Evolutionary conservation across 2,797 vertebrate genomes (phyloP), one percentile per base, ranked within the genome.

Genomic region (Craterocephalus amniculus): DNA sequence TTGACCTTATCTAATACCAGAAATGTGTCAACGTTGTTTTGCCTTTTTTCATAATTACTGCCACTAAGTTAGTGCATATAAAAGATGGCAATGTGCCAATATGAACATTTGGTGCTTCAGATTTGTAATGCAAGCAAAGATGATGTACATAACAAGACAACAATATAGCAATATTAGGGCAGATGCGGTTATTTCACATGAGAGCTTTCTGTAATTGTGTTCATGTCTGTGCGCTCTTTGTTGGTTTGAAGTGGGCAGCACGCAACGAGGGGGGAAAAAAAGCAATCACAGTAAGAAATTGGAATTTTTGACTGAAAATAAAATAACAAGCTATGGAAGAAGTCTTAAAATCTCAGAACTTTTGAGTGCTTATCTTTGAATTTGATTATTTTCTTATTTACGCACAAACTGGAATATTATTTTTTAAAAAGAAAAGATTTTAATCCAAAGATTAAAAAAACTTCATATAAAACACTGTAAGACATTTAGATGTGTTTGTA

Each of bases 1-100:
- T 72, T 80, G 31, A 72, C 60, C 36, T 51, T 26, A 58, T 34
- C 63, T 24, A 34, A 65, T 13, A 31, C 40, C 18, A 32, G 8
- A 45, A 43, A 24, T 57, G 20, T 61, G 45, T 43, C 18, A n/a
- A 7, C 24, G 1, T 11, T 61, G 45, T 18, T 45, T 43, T 43
- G 18, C 1, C 20, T 43, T 18, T 8, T 45, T 18, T 31, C 20
- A 48, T n/a, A 36, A 45, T 18, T 58, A 45, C 18, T 34, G 10
- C n/a, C 22, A 14, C 27, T 24, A 6, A 45, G 31, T 2, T 4
- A 43, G 13, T 22, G 38, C 52, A 66, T n/a, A 18, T 27, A 57
- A 66, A 34, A 32, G 35, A 36, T 60, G 56, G 36, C 54, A 10
- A 20, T 34, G 36, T 27, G 4, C 13, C 43, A 58, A 36, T 43